Percentiles rank a stretch among this genome's conserved stretches.
Conservation (phyloP, 2,888 invertebrate species). For the Caenorhabditis sp. region DNA sequence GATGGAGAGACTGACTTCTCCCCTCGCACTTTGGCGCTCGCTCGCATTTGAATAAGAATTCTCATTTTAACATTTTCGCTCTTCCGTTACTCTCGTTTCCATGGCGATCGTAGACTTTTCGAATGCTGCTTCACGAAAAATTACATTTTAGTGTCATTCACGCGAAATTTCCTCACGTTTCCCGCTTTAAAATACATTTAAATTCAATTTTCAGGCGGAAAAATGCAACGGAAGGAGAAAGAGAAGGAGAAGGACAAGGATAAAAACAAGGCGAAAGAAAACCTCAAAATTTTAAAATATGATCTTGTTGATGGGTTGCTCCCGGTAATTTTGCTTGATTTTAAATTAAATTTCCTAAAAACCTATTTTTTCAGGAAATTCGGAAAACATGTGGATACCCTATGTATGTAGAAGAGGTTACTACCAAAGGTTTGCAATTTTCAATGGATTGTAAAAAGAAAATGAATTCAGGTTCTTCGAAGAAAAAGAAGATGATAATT, state of each 20-base stretch:
- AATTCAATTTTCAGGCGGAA: too few species aligned
- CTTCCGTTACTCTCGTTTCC: too few species aligned
- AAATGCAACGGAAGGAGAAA: slow-evolving; percentile 6
- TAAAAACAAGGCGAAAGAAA: too few species aligned
- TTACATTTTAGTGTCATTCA: too few species aligned
- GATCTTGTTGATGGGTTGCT: slow-evolving; percentile 14
- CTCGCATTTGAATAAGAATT: too few species aligned
- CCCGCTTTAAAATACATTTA: too few species aligned
- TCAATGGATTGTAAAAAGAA: neutral
- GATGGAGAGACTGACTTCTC: too few species aligned
- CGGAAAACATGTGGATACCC: slow-evolving; percentile 9
- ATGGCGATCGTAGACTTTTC: too few species aligned
- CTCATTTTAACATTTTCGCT: too few species aligned
- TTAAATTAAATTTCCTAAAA: neutral
- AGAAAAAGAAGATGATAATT: slow-evolving; percentile 18
- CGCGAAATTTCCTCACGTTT: too few species aligned
- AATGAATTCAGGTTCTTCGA: neutral
- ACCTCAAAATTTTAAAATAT: slow-evolving; percentile 10
- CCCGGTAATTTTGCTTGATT: slow-evolving; percentile 1
- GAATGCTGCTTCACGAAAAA: too few species aligned
- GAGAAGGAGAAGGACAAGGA: slow-evolving; percentile 4
- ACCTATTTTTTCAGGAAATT: slow-evolving; percentile 13
- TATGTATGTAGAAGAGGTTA: neutral
- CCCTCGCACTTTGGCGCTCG: too few species aligned
- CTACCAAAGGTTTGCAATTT: neutral